phyloP scores from a whole-genome alignment of 2,888 invertebrate species.

The Phalera bucephala region DNA sequence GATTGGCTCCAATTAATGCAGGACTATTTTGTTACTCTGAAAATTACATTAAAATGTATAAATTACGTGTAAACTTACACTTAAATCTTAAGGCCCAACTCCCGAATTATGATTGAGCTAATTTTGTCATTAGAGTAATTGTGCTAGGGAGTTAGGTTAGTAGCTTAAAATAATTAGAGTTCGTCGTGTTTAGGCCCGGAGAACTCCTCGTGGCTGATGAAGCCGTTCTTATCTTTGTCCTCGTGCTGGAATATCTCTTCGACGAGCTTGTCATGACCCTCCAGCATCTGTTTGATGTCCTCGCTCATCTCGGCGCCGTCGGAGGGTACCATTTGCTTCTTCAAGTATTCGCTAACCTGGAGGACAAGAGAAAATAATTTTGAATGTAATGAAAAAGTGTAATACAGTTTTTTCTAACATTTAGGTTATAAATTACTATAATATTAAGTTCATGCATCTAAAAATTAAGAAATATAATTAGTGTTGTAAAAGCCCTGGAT shows the following conservation, averaged over 20 bases:
- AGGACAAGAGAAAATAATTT: conserved; percentile 9
- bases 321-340: conserved; percentile 94
- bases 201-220: conserved; percentile 97
- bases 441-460: too few relatives aligned
- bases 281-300: conserved; percentile 91
- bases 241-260: conserved; percentile 99
- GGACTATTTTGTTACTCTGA: conserved; percentile 4
- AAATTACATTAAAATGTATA: conserved; percentile 13
- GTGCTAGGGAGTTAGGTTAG: conserved; percentile 14
- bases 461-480: too few relatives aligned
- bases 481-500: too few relatives aligned
- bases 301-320: conserved; percentile 89
- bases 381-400: background rate
- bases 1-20: conserved; percentile 19
- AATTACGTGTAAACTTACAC: conserved; percentile 9
- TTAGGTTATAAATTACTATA: too few relatives aligned
- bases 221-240: conserved; percentile 98
- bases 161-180: conserved; percentile 83
- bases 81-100: conserved; percentile 14
- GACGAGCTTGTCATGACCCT: conserved; percentile 95
- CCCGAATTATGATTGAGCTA: conserved; percentile 16
- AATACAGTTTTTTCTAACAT: too few relatives aligned
- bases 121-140: conserved; percentile 10
- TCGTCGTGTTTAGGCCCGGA: conserved; percentile 99
- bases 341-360: conserved; percentile 95